Conservation (phyloP, 2,888 invertebrate genomes). For the Seladonia tumulorum region DNA sequence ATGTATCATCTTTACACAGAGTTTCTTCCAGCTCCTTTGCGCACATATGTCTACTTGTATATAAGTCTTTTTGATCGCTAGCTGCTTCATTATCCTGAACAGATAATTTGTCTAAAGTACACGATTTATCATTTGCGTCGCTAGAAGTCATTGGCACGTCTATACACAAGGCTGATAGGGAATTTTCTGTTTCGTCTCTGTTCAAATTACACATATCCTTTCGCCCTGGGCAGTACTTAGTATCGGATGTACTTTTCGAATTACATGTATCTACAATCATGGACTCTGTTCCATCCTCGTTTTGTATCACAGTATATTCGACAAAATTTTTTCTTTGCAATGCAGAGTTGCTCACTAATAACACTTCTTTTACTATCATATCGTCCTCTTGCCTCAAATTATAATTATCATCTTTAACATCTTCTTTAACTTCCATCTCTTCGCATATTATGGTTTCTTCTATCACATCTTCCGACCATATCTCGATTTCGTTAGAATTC, state of each 20-base stretch:
- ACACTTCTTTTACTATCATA: constrained; percentile 75
- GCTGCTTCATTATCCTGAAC: constrained; percentile 33
- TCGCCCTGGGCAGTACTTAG: constrained; percentile 54
- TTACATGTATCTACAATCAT: constrained; percentile 71
- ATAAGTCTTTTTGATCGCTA: constrained; percentile 21
- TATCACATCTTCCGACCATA: constrained; percentile 80
- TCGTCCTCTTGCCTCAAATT: constrained; percentile 69
- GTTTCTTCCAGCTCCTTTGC: constrained; percentile 22
- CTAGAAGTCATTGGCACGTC: constrained; percentile 51
- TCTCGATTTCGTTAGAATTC: constrained; percentile 59
- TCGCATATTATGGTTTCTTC: constrained; percentile 84
- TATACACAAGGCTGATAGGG: constrained; percentile 43
- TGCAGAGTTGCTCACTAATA: constrained; percentile 72
- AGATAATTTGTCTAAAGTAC: constrained; percentile 44
- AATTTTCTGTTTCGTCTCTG: constrained; percentile 60
- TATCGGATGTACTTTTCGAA: constrained; percentile 46
- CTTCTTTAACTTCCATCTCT: constrained; percentile 81
- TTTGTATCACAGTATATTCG: constrained; percentile 79
- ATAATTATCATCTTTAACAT: constrained; percentile 59
- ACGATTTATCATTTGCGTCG: constrained; percentile 44
- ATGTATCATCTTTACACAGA: constrained; percentile 45
- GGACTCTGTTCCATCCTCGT: constrained; percentile 74
- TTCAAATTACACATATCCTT: constrained; percentile 69
- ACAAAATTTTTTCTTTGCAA: constrained; percentile 73
- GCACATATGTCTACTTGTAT: constrained; percentile 22